Conservation (phyloP, 2,888 invertebrate genomes). For the Melinaea marsaeus region DNA sequence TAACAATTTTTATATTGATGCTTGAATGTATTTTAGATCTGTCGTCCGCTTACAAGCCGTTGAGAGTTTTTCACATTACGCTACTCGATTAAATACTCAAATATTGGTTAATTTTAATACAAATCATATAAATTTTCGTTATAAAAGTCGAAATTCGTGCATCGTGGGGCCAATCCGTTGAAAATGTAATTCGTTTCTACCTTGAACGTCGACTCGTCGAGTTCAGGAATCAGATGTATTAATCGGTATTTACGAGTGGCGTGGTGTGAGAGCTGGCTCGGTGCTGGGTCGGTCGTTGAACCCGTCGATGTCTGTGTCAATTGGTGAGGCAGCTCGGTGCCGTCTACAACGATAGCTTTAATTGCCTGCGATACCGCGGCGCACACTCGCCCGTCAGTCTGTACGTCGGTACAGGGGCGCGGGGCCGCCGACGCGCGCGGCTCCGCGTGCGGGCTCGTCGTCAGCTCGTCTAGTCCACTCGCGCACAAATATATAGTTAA, state of each 20-base stretch:
- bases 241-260: neutral
- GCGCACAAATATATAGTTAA: conserved; percentile 68
- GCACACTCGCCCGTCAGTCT: conserved; percentile 14
- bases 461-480: conserved; percentile 70
- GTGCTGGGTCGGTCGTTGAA: conserved; percentile 5
- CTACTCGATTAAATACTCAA: neutral
- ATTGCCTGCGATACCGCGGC: conserved; percentile 45
- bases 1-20: neutral
- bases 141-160: neutral
- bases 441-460: conserved; percentile 34
- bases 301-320: conserved; percentile 27
- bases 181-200: neutral
- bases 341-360: conserved; percentile 61
- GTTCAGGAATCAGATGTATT: neutral
- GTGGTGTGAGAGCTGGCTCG: neutral
- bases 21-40: neutral
- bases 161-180: conserved; percentile 6
- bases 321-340: conserved; percentile 39
- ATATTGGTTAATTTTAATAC: neutral
- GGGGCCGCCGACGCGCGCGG: neutral
- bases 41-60: neutral
- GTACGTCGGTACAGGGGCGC: conserved; percentile 2
- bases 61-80: neutral
- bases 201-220: neutral
- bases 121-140: neutral